Evolutionary conservation across 1,140 invertebrate genomes (phyloP).

Genomic region (Lerema accius): DNA sequence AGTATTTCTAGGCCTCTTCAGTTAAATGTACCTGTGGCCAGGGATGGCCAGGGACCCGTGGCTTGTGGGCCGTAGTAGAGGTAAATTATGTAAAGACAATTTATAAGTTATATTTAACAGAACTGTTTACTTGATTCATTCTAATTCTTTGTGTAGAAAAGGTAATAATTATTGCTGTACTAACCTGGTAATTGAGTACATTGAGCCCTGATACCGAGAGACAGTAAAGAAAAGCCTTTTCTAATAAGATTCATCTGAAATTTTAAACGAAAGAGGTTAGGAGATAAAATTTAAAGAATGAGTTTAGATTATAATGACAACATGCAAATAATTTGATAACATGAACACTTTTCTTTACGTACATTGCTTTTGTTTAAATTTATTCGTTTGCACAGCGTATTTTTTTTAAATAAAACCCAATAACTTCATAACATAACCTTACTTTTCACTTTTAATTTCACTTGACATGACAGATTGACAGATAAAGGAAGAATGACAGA

Average conservation of each 20-base stretch:
- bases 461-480: constrained; percentile 7
- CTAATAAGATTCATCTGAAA: constrained; percentile 72
- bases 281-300: constrained; percentile 1
- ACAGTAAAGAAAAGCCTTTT: constrained; percentile 61
- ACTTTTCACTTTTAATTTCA: constrained; percentile 24
- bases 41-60: too few relatives aligned
- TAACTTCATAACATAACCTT: constrained; percentile 45
- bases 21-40: too few relatives aligned
- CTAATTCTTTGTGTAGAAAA: too few relatives aligned
- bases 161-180: constrained; percentile 8
- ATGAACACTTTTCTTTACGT: constrained; percentile 5
- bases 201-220: constrained; percentile 56
- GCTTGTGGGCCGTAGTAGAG: too few relatives aligned
- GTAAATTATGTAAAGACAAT: too few relatives aligned
- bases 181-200: constrained; percentile 50
- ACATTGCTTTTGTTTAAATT: constrained; percentile 13
- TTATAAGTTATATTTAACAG: too few relatives aligned
- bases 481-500: too few relatives aligned
- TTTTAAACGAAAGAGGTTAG: constrained; percentile 35
- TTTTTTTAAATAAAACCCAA: too few relatives aligned
- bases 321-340: neutral
- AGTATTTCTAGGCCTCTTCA: too few relatives aligned
- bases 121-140: too few relatives aligned
- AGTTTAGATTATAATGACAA: constrained; percentile 14
- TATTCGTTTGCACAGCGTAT: too few relatives aligned